Evolutionary conservation across 2,113 vertebrate species (phyloP).

Genomic region (Myodes glareolus): DNA sequence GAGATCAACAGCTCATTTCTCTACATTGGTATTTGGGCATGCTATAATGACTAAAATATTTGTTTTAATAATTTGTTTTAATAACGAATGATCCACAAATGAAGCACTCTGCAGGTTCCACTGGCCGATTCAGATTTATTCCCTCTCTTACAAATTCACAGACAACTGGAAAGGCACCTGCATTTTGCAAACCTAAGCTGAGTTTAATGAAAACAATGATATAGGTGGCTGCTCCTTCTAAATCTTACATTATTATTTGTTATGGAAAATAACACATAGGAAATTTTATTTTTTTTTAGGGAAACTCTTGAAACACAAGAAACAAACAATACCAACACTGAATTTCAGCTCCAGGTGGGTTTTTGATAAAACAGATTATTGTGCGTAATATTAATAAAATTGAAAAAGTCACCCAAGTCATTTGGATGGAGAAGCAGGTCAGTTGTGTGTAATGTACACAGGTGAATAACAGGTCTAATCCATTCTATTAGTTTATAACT

Average conservation of each 20-base stretch:
- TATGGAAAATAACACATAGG: slow-evolving; percentile 42
- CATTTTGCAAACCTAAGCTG: slow-evolving; percentile 30
- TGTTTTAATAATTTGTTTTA: background rate
- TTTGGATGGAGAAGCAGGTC: background rate
- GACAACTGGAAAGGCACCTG: background rate
- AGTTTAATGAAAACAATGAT: slow-evolving; percentile 3
- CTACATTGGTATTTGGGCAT: slow-evolving; percentile 52
- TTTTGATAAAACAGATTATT: slow-evolving; percentile 41
- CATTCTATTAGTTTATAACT: slow-evolving; percentile 19
- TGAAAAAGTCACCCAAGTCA: background rate
- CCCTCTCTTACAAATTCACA: background rate
- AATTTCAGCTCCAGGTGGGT: slow-evolving; percentile 34
- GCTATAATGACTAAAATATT: slow-evolving; percentile 6
- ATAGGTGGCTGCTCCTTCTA: background rate
- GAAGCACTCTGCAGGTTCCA: background rate
- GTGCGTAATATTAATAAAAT: background rate
- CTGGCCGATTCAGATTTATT: background rate
- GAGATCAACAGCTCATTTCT: background rate
- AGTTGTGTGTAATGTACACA: background rate
- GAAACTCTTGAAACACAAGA: background rate
- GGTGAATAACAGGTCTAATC: background rate
- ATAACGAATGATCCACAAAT: background rate
- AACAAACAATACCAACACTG: background rate
- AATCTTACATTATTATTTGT: slow-evolving; percentile 19
- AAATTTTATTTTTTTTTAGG: slow-evolving; percentile 16